These are phyloP conservation scores for Dynastes grantii DNA, from an alignment of 2,888 invertebrate species.

Conservation along the genomic window DNA sequence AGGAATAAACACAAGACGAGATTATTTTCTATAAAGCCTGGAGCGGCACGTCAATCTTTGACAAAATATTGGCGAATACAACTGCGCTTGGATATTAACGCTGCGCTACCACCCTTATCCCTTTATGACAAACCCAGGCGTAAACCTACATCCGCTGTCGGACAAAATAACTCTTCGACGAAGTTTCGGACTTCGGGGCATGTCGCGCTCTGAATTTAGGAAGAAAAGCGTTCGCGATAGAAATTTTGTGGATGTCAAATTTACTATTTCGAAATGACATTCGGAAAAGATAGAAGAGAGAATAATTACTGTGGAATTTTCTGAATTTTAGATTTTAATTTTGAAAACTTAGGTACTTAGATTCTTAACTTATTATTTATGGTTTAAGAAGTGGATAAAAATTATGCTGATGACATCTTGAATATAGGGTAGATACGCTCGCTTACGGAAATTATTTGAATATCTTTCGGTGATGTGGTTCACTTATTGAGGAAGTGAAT, in stretches of 20 bases:
- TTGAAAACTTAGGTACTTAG: background rate
- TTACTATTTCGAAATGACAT: background rate
- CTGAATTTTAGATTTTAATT: background rate
- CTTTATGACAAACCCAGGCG: constrained; percentile 11
- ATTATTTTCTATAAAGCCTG: constrained; percentile 12
- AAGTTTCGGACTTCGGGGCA: constrained; percentile 9
- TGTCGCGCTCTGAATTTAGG: background rate
- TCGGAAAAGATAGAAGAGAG: background rate
- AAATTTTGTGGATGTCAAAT: constrained; percentile 16
- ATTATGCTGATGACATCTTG: background rate
- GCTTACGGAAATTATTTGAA: no score
- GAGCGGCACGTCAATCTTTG: constrained; percentile 33
- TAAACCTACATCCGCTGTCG: constrained; percentile 24
- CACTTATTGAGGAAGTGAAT: no score
- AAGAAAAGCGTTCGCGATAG: background rate
- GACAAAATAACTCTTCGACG: constrained; percentile 19
- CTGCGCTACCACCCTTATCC: background rate
- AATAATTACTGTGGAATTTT: background rate
- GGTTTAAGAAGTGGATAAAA: background rate
- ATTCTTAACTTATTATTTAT: background rate
- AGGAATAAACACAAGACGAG: constrained; percentile 13
- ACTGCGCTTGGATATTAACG: background rate
- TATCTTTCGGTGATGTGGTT: no score
- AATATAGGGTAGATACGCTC: no score
- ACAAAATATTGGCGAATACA: constrained; percentile 33